Percentiles rank a stretch among this genome's conserved stretches.
Evolutionary conservation across 2,113 vertebrate species (phyloP).

Genomic region (Condylura cristata): DNA sequence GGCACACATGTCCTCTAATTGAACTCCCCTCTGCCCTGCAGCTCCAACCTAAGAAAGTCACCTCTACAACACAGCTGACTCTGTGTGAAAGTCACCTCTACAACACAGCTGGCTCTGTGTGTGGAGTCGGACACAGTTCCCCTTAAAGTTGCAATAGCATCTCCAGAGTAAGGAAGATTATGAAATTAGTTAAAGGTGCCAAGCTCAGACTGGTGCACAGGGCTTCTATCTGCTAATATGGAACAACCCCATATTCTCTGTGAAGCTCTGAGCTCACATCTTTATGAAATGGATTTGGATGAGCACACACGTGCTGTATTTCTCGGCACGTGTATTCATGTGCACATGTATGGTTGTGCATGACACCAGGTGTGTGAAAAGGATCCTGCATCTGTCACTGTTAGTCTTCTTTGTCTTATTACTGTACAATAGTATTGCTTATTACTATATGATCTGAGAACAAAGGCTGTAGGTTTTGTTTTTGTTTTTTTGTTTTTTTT

Average conservation of each 20-base stretch:
- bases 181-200: not conserved
- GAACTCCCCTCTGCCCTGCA: not conserved
- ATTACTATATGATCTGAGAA: not conserved
- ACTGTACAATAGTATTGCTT: not conserved
- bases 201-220: not conserved
- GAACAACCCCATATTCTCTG: not conserved
- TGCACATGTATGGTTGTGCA: not conserved
- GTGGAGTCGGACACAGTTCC: not conserved
- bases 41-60: not conserved
- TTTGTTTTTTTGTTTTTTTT: not conserved
- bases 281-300: not conserved
- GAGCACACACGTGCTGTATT: not conserved
- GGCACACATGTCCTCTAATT: not conserved
- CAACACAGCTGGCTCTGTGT: not conserved
- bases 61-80: not conserved
- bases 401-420: not conserved
- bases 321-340: not conserved
- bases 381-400: not conserved
- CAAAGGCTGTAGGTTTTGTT: not conserved
- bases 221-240: not conserved
- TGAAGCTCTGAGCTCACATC: not conserved
- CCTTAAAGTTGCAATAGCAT: not conserved
- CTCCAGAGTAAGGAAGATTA: not conserved
- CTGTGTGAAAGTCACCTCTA: too few relatives aligned
- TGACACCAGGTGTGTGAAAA: not conserved